Percentiles rank a stretch among this genome's conserved stretches.
phyloP scores from a whole-genome alignment of 2,888 invertebrate genomes.

The Sympetrum striolatum region DNA sequence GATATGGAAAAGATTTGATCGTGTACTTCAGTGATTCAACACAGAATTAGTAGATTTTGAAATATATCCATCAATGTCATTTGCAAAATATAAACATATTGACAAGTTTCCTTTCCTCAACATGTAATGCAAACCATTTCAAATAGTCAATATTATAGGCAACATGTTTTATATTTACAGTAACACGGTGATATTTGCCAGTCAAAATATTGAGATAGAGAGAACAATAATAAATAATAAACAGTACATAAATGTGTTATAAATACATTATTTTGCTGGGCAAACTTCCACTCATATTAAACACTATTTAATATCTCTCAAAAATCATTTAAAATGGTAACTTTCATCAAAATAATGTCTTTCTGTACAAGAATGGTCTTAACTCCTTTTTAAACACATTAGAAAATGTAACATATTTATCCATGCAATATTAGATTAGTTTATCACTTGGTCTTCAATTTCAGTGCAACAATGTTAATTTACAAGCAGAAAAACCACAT shows the following conservation, averaged over 20 bases:
- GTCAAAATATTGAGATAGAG: conserved; percentile 40
- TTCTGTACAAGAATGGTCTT: conserved; percentile 42
- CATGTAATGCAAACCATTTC: conserved; percentile 47
- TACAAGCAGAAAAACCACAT: conserved; percentile 39
- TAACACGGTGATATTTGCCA: conserved; percentile 41
- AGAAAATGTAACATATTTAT: conserved; percentile 44
- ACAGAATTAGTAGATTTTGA: conserved; percentile 35
- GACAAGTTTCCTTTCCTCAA: conserved; percentile 44
- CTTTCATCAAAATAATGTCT: conserved; percentile 44
- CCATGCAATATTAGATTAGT: conserved; percentile 42
- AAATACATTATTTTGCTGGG: conserved; percentile 41
- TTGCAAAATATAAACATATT: conserved; percentile 44
- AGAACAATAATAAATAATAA: conserved; percentile 44
- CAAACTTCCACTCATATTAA: conserved; percentile 44
- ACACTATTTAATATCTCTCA: conserved; percentile 43
- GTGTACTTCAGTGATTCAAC: conserved; percentile 38
- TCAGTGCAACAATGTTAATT: conserved; percentile 40
- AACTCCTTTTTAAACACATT: conserved; percentile 41
- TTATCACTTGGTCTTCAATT: conserved; percentile 43
- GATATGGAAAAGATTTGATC: conserved; percentile 48
- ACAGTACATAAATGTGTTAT: conserved; percentile 43
- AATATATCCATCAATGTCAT: conserved; percentile 42
- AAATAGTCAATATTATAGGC: conserved; percentile 42
- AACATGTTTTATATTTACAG: conserved; percentile 38
- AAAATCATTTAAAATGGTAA: conserved; percentile 44